Percentiles rank a stretch among this genome's conserved stretches.
Conservation (phyloP, 2,888 invertebrate genomes). For the Brachynemurus nebulosus region DNA sequence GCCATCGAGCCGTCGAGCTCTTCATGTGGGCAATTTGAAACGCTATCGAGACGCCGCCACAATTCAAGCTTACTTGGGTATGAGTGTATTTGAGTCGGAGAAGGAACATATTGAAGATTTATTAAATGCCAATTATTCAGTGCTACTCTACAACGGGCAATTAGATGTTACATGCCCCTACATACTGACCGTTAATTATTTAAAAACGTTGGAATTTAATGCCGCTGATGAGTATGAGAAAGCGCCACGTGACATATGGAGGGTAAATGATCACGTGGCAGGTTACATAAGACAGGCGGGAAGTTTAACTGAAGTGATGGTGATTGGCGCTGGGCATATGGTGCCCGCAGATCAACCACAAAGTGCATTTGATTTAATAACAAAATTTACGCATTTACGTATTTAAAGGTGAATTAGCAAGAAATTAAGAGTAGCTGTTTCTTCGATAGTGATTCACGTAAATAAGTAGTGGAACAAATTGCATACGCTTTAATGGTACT, state of each 20-base stretch:
- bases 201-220: conserved; percentile 55
- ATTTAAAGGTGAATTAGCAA: no score
- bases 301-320: conserved; percentile 57
- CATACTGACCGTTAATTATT: conserved; percentile 67
- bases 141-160: conserved; percentile 84
- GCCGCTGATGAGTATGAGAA: conserved; percentile 48
- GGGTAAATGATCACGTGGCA: conserved; percentile 50
- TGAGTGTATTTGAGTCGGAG: conserved; percentile 71
- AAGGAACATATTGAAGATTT: conserved; percentile 57
- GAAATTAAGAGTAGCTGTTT: no score
- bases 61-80: conserved; percentile 56
- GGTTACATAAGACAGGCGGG: conserved; percentile 62
- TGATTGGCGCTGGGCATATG: conserved; percentile 72
- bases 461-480: no score
- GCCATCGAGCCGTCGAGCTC: conserved; percentile 47
- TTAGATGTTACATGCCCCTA: conserved; percentile 84
- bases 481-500: no score
- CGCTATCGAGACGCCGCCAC: conserved; percentile 43
- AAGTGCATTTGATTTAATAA: conserved; percentile 61
- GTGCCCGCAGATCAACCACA: conserved; percentile 66
- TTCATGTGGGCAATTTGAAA: conserved; percentile 72
- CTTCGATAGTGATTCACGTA: no score
- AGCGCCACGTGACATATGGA: conserved; percentile 55
- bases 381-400: conserved; percentile 47
- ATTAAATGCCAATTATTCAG: conserved; percentile 46